Base-by-base conservation (phyloP, 1,140 invertebrate genomes). In the Hylaeus anthracinus region DNA sequence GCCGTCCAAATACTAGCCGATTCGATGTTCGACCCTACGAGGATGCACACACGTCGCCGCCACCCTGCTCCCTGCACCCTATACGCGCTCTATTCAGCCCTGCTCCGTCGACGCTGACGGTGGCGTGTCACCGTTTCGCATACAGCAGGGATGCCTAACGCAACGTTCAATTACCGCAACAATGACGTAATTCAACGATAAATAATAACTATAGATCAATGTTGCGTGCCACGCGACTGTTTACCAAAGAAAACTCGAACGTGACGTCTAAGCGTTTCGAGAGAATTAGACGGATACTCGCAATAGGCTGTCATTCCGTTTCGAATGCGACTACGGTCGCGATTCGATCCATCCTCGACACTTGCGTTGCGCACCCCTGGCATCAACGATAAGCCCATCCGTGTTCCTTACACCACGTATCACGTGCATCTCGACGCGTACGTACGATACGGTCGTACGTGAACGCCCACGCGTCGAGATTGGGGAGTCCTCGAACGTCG, bases 361-460 rank as follows among this genome's bases (percentile, higher is more conserved):
- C 26, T 26, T 26, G 0, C 26, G 26, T 26, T 26, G 26, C 26
- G 26, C 26, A 26, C 26, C 26, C 26, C 26, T 26, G 26, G 26
- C 26, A 26, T 26, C 26, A 26, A 0, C 26, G 26, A 65, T 53
- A 66, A 70, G 12, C 48, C 73, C 48, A 51, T n/a, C 73, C 43
- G 43, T 53, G 53, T 65, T 65, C 66, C 56, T 64, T 39, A 61
- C 72, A 37, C 58, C 72, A 63, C 64, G 69, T 81, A 81, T 81
- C 76, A 51, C 55, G 66, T 67, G 64, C 41, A 63, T 15, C 73
- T 37, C 65, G 55, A 70, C 76, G 65, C 73, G 76, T 77, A 64
- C 37, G 61, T 76, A 70, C 55, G 76, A 63, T 45, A 60, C 41
- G 63, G 64, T 51, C 63, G 14, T 2, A 5, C 39, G 55, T 53